Base-by-base conservation (phyloP, 2,888 invertebrate genomes). In the Watsonalla binaria region DNA sequence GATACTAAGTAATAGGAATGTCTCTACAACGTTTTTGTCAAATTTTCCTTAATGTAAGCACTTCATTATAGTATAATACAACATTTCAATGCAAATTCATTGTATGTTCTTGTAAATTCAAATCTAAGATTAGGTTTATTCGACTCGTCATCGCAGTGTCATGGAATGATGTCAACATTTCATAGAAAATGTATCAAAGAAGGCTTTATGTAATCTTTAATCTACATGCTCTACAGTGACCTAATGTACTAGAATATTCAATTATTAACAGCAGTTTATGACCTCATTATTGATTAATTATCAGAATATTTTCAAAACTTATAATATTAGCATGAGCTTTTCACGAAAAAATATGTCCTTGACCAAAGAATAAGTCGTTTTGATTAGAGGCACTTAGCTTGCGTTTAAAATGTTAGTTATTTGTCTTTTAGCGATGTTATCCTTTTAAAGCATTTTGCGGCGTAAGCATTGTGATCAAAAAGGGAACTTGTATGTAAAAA, bases 121-220 rank as follows among this genome's bases (percentile, higher is more conserved):
- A 37, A 14, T 48, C 6, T 8, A 8, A 14, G 33, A 48, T 48
- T 48, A 14, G 14, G 9, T 11, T 49, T 35, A 15, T 42, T 13
- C 13, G 47, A 49, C 48, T 45, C 39, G 15, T 55, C 46, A 50
- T 46, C 45, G 47, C 51, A 33, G 48, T 56, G 49, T 49, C 50
- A 51, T 54, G 33, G 33, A 24, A 45, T 58, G 56, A 59, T 52
- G 56, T 55, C 55, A 58, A 33, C 15, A 46, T 56, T 58, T 51
- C 49, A n/a, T 51, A 52, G 54, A 60, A 33, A n/a, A 13, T 48
- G 5, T 47, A 47, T 47, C 8, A 39, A 34, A 37, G 7, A 14
- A 14, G 46, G 48, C 45, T 45, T 50, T 13, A 39, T 42, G 47
- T 47, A 42, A 48, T 51, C 45, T n/a, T 45, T 24, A 5, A n/a